phyloP scores from a whole-genome alignment of 2,888 invertebrate species.

The Oithona nana region DNA sequence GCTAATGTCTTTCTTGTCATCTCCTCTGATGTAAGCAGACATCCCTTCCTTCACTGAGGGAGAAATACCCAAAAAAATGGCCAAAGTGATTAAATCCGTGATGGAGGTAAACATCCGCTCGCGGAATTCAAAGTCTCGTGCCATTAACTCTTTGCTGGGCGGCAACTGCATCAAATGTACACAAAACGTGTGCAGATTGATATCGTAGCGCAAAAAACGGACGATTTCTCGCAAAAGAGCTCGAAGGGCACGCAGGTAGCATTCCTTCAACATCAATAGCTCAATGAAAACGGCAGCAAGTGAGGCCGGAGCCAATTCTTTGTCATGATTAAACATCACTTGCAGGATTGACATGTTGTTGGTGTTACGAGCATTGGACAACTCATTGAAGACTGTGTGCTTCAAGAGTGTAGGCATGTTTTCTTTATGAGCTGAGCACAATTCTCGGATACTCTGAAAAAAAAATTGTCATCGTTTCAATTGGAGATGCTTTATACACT shows the following conservation, averaged over 20 bases:
- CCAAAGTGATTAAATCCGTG: constrained; percentile 64
- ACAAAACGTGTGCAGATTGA: constrained; percentile 57
- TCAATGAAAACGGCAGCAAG: constrained; percentile 62
- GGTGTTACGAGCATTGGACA: constrained; percentile 65
- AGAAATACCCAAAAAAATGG: constrained; percentile 59
- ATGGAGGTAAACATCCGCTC: constrained; percentile 66
- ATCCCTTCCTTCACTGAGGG: constrained; percentile 52
- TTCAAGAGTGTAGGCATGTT: constrained; percentile 67
- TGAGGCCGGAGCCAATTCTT: constrained; percentile 58
- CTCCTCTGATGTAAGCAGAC: constrained; percentile 26
- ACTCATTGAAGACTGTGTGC: constrained; percentile 81
- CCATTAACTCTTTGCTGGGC: constrained; percentile 23
- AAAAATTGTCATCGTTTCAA: background rate
- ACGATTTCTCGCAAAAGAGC: constrained; percentile 72
- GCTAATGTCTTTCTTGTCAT: constrained; percentile 27
- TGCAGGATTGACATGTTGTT: constrained; percentile 85
- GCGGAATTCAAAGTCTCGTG: constrained; percentile 41
- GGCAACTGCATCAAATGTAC: constrained; percentile 45
- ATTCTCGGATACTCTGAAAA: constrained; percentile 41
- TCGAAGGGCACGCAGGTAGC: constrained; percentile 57
- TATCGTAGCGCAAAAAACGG: constrained; percentile 57
- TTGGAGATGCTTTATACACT: too few relatives aligned
- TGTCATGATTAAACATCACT: constrained; percentile 65
- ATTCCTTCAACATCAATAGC: constrained; percentile 18
- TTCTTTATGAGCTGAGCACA: constrained; percentile 62